Evolutionary conservation across 2,888 invertebrate genomes (phyloP), one percentile per base, ranked within the genome.

Genomic region (Alloplasta piceator): DNA sequence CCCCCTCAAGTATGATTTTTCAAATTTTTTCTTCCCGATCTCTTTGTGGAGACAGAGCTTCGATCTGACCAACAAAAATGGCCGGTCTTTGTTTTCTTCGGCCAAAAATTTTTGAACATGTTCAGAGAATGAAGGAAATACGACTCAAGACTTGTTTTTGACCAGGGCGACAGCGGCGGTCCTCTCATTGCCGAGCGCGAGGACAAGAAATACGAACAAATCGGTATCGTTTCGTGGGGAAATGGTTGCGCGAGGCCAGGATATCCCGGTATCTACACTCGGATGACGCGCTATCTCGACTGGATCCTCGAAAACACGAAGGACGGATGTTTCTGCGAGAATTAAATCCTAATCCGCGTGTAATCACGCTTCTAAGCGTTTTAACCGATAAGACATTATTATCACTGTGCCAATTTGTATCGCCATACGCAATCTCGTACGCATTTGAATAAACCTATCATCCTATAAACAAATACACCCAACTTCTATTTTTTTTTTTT

Each of bases 181-280:
- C 97, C 97, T 26, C 93, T 97, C 66, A 95, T 96, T 80, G 93
- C 96, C 0, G 94, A 95, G 92, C 94, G 95, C 89, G 94, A 94
- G 83, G 95, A 96, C 86, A 95, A 96, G 87, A 95, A 95, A 87
- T 97, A 96, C 91, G 97, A 97, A 92, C 93, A 97, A 85, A 97
- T 97, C 89, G 97, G 96, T 10, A 94, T 98, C 14, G 97, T 97
- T 0, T 97, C 97, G 0, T 98, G 97, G 97, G 97, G 97, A 43
- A 97, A 97, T 89, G 97, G 97, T 26, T 98, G 97, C 90, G 97
- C 97, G 0, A 93, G 97, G 80, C 95, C 95, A 6, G 96, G 97
- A 12, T 97, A 96, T 92, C 97, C 97, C 0, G 97, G 97, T 0
- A 97, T 97, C 0, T 97, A 97, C 91, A 97, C 97, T 0, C 93